These are phyloP conservation scores for Erebia aethiops DNA, from an alignment of 2,888 invertebrate genomes.

Conservation along the genomic window DNA sequence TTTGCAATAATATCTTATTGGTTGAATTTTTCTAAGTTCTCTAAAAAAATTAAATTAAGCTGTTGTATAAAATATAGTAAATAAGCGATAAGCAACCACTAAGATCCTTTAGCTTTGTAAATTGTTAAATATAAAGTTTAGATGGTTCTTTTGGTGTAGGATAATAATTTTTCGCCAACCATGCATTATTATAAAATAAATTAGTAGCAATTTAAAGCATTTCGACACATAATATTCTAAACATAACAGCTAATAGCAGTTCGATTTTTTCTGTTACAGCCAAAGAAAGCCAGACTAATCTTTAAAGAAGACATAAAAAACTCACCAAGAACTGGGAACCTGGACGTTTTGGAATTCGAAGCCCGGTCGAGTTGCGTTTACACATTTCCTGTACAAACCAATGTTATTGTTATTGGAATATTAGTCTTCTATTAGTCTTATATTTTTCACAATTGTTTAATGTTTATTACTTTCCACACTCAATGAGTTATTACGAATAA, in stretches of 20 bases:
- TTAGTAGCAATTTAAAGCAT: neutral
- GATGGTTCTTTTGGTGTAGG: neutral
- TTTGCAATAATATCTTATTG: slow-evolving; percentile 1
- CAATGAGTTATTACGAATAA: neutral
- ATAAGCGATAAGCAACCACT: neutral
- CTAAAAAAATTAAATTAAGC: neutral
- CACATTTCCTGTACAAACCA: neutral
- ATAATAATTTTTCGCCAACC: neutral
- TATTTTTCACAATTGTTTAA: slow-evolving; percentile 13
- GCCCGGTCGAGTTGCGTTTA: slow-evolving; percentile 8
- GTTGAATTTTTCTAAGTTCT: neutral
- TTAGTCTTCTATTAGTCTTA: slow-evolving; percentile 2
- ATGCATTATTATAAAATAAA: neutral
- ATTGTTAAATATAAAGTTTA: neutral
- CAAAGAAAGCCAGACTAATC: slow-evolving; percentile 30
- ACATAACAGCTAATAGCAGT: slow-evolving; percentile 4
- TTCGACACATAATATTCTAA: neutral
- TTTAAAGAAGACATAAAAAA: slow-evolving; percentile 25
- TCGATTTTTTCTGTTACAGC: slow-evolving; percentile 35
- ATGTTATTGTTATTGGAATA: slow-evolving; percentile 7
- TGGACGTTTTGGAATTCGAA: slow-evolving; percentile 1
- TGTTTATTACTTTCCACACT: neutral
- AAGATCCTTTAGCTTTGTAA: neutral
- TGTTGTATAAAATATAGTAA: neutral
- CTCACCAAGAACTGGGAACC: slow-evolving; percentile 9